Base-by-base conservation (phyloP, 2,113 vertebrate genomes). In the Petrocephalus zakoni region DNA sequence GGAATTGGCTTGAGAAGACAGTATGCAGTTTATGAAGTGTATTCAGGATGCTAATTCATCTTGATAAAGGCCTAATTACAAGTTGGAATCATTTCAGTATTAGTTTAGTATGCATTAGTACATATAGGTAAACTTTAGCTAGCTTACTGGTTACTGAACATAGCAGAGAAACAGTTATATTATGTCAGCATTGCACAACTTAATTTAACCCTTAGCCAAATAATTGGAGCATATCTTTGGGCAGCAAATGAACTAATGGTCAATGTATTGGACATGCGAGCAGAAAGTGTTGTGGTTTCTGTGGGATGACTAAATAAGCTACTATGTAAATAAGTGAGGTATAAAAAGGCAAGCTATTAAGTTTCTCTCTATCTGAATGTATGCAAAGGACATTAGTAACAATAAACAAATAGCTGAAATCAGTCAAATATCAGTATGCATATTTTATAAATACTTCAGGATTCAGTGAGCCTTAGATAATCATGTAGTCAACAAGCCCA, bases 391-490 rank as follows among this genome's bases (percentile, higher is more conserved):
- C 52, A 53, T 22, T 25, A 52, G 19, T 85, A 25, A 53, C 21
- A 85, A 55, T 85, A 85, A 85, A 56, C n/a, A 53, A 56, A 55
- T 11, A 34, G 84, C 22, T 55, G 49, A 56, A 85, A 85, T 56
- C 55, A n/a, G 52, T 49, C 47, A n/a, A n/a, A n/a, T n/a, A n/a
- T n/a, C n/a, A n/a, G n/a, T 85, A 25, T 85, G 84, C 84, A 85
- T 85, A 85, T 56, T 85, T 85, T 56, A 56, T 85, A 53, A 7
- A 55, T 85, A 85, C 29, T 1, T 15, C 17, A 55, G 15, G 52
- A 37, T 86, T 86, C 51, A 34, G 29, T 86, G 19, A 52, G 82
- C 49, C n/a, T 25, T 29, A 85, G 25, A 34, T 53, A 85, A 37
- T 15, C n/a, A 55, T 53, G n/a, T 11, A 34, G 25, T 56, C 84